Base-by-base conservation (phyloP, 2,113 vertebrate genomes). In the Redunca redunca region DNA sequence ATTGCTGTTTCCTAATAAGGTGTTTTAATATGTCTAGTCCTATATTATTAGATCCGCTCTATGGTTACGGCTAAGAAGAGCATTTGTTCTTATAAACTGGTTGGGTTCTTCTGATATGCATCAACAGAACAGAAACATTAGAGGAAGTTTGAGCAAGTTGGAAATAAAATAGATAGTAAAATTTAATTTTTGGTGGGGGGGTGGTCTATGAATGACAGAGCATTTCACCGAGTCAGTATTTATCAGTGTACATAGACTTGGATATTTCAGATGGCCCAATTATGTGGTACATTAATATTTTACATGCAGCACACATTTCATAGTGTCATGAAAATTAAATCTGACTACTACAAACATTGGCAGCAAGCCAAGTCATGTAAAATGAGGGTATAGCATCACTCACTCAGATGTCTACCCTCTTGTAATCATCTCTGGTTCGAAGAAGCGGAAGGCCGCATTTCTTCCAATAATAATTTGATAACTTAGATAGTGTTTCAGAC, bases 251-350 rank as follows among this genome's bases (percentile, higher is more conserved):
- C 12, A 95, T 91, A 96, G 96, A 83, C 93, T 98, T 96, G 13
- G 3, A 64, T 96, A 92, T 96, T 98, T 97, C 94, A 88, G 94
- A 97, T 95, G 97, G 30, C 58, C 95, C 95, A 97, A 98, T 98
- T 98, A 98, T 97, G 86, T 16, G 58, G 96, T 97, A 82, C 74
- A 97, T 98, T 97, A 98, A 98, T 97, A 98, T 99, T 99, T 98
- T 95, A 98, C 94, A 64, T 92, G 78, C 33, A 92, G 60, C 89
- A 97, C 88, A 96, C 87, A 95, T 98, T 98, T 98, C 97, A 97
- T 91, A 88, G 87, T 98, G 96, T 97, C 92, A 91, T 95, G 97
- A 98, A 98, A 98, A 98, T 98, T 98, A 98, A 98, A 97, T 98
- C 96, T 64, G 98, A 95, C 96, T 96, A 74, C 88, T 82, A 80